Percentiles rank a stretch among this genome's conserved stretches.
phyloP scores from a whole-genome alignment of 2,113 vertebrate species.

The Ranitomeya variabilis region DNA sequence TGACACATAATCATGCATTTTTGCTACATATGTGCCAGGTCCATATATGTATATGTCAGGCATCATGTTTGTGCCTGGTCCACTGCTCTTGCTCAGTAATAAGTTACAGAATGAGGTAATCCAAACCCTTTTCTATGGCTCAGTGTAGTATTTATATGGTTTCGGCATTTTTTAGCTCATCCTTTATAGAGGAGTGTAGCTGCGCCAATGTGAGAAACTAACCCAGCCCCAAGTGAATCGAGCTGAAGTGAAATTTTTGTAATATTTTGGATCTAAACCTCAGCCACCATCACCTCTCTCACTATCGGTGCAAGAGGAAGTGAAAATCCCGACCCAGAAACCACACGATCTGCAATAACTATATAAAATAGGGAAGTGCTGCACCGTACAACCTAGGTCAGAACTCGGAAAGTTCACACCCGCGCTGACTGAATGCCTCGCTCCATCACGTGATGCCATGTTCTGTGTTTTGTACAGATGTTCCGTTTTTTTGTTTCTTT shows the following conservation, averaged over 20 bases:
- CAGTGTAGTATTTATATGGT: background rate
- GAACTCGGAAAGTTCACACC: background rate
- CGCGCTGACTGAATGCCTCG: background rate
- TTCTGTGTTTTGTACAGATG: background rate
- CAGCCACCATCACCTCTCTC: background rate
- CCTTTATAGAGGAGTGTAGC: background rate
- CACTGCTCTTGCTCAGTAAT: no score
- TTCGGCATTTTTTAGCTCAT: no score
- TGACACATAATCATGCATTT: background rate
- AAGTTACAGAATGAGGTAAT: no score
- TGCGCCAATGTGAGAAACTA: background rate
- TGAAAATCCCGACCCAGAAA: constrained; percentile 23
- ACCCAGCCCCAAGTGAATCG: no score
- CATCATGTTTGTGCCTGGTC: no score
- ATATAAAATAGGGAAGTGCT: constrained; percentile 1
- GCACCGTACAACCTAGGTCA: background rate
- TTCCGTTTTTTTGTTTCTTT: background rate
- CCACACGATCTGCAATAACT: background rate
- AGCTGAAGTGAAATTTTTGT: background rate
- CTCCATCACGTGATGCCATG: background rate
- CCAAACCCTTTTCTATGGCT: background rate
- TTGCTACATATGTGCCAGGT: background rate
- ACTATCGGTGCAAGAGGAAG: background rate
- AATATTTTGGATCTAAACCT: background rate
- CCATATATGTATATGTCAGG: background rate